phyloP scores from a whole-genome alignment of 2,113 vertebrate species.

The Muscicapa adusta region DNA sequence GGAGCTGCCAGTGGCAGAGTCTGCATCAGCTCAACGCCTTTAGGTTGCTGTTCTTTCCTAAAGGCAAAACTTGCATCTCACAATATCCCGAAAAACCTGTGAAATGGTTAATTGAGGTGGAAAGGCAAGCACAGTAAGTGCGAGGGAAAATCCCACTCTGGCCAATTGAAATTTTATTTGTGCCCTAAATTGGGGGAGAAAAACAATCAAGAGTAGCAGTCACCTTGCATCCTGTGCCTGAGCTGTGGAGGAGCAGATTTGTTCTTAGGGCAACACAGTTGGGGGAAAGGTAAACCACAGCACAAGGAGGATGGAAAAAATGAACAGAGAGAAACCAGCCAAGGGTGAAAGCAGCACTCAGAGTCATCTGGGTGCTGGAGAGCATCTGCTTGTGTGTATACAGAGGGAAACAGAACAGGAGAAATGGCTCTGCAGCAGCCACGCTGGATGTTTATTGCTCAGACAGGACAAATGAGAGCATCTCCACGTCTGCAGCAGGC shows the following conservation, averaged over 20 bases:
- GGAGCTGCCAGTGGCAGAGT: neutral
- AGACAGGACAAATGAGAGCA: neutral
- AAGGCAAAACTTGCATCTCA: neutral
- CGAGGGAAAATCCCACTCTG: neutral
- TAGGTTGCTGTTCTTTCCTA: neutral
- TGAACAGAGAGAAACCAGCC: neutral
- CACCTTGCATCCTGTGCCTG: neutral
- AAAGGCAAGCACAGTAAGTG: neutral
- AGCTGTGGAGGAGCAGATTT: neutral
- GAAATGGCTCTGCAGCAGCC: constrained; percentile 1
- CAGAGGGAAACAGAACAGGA: neutral
- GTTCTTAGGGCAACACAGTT: neutral
- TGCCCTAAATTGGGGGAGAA: neutral
- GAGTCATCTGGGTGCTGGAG: constrained; percentile 24
- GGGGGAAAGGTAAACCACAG: neutral
- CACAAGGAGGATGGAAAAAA: neutral
- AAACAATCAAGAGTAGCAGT: neutral
- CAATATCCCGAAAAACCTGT: neutral
- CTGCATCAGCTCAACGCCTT: neutral
- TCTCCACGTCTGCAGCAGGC: neutral
- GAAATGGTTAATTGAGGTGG: neutral
- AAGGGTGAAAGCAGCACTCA: neutral
- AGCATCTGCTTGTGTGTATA: constrained; percentile 15
- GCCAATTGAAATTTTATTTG: neutral
- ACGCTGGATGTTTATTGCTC: neutral